Evolutionary conservation across 2,797 vertebrate genomes (phyloP).

Genomic region (Danio jaintianensis): DNA sequence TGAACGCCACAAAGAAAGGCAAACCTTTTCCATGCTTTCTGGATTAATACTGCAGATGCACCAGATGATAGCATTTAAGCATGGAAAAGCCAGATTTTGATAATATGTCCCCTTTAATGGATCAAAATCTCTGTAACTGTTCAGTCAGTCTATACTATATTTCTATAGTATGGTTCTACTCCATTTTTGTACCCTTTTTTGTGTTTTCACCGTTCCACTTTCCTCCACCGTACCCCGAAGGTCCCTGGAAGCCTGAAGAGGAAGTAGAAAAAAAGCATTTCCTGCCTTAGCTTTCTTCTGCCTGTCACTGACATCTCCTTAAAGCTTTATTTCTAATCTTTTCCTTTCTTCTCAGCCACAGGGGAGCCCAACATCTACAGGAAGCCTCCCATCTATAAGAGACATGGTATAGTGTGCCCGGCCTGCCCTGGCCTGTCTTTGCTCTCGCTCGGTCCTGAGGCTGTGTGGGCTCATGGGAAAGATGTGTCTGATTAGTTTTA

Average conservation of each 20-base stretch:
- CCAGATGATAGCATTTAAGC: no score
- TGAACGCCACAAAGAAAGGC: no score
- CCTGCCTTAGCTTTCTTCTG: constrained; percentile 49
- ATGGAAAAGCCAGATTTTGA: no score
- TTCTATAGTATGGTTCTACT: constrained; percentile 31
- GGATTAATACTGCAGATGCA: no score
- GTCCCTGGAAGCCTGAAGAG: constrained; percentile 47
- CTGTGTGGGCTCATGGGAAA: constrained; percentile 47
- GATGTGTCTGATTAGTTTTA: constrained; percentile 45
- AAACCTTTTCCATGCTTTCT: no score
- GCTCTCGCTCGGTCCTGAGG: constrained; percentile 28
- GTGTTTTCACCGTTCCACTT: constrained; percentile 8
- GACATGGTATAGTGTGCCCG: constrained; percentile 82
- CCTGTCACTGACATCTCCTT: constrained; percentile 59
- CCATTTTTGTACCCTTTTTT: constrained; percentile 20
- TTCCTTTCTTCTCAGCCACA: constrained; percentile 87
- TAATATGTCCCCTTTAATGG: neutral
- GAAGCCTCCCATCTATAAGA: constrained; percentile 98
- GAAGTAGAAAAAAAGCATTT: constrained; percentile 29
- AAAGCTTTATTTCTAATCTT: constrained; percentile 68
- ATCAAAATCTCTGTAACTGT: constrained; percentile 26
- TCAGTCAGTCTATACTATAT: constrained; percentile 39
- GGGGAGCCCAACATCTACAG: constrained; percentile 98
- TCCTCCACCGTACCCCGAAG: constrained; percentile 37
- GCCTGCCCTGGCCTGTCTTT: constrained; percentile 35